Evolutionary conservation across 2,797 vertebrate genomes (phyloP), one percentile per base, ranked within the genome.

Genomic region (Tenualosa ilisha): DNA sequence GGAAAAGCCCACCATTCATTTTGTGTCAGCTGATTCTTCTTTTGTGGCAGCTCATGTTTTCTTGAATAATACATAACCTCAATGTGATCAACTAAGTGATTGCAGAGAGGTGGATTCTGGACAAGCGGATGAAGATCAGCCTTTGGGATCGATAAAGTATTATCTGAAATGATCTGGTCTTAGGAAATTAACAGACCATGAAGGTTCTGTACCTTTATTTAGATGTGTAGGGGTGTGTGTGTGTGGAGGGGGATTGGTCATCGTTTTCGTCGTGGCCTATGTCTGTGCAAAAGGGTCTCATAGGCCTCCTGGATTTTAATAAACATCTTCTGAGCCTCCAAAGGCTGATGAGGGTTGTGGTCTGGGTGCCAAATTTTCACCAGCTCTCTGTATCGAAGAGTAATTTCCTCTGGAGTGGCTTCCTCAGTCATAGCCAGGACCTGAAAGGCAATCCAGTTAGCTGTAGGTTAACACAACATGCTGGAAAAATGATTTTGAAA

Each of bases 311-410:
- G 95, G 85, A 98, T 95, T 92, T 96, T 95, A 86, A 98, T 88
- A 88, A 98, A 98, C 90, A 91, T 96, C 54, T 88, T 87, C 90
- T 97, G 95, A 22, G 97, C 96, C 43, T 98, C 96, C 83, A 86
- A 84, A 0, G 81, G 88, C 15, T 91, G 94, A 49, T 95, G 93
- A 56, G 84, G 92, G 91, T 98, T 98, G 89, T 96, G 97, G 91
- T 98, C 97, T 3, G 97, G 97, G 86, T 98, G 97, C 97, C 97
- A 98, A 31, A 92, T 88, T 90, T 97, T 98, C 84, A 94, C 96
- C 85, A 97, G 91, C 61, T 97, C 96, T 84, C 93, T 91, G 85
- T 98, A 98, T 90, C 94, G 95, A 49, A 43, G 93, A 54, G 93
- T 95, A 89, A 98, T 96, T 37, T 97, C 97, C 89, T 97, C 96